Conservation (phyloP, 1,140 invertebrate genomes). For the Ceratosolen solmsi region DNA sequence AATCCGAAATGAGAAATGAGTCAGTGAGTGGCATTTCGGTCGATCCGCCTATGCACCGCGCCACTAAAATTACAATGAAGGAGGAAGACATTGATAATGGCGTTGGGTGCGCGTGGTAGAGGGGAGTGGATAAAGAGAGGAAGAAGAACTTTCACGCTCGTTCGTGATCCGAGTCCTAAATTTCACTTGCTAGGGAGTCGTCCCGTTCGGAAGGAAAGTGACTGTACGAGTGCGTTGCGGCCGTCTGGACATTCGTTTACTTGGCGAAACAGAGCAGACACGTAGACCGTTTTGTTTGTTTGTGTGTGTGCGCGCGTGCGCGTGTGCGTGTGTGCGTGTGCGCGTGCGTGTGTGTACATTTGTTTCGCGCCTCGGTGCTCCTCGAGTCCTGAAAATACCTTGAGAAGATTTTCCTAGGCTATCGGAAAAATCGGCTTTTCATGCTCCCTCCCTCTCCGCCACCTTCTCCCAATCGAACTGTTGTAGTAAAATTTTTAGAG, state of each 20-base stretch:
- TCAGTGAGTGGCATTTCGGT: too few species aligned
- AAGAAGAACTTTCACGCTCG: conserved; percentile 63
- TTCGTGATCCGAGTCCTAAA: conserved; percentile 60
- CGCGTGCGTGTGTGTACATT: not conserved
- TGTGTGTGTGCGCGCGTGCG: too few species aligned
- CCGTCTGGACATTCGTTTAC: conserved; percentile 54
- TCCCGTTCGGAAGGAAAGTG: conserved; percentile 64
- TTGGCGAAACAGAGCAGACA: conserved; percentile 65
- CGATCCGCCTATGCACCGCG: too few species aligned
- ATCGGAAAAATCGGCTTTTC: too few species aligned
- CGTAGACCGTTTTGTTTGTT: too few species aligned
- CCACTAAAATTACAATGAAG: too few species aligned
- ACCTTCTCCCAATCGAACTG: too few species aligned
- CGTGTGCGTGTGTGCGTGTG: not conserved
- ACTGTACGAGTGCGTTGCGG: not conserved
- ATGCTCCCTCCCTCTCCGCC: too few species aligned
- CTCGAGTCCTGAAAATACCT: not conserved
- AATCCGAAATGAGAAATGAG: too few species aligned
- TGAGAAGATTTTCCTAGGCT: conserved; percentile 24
- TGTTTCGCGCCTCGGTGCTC: conserved; percentile 15
- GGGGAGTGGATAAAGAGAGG: not conserved
- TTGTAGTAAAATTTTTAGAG: too few species aligned
- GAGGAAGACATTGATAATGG: not conserved
- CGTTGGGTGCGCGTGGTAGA: conserved; percentile 25
- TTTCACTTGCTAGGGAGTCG: conserved; percentile 62